A percentile compares a stretch with the other conserved stretches of the same genome.
These are phyloP conservation scores for Syngnathus scovelli DNA, from an alignment of 2,113 vertebrate species.

Conservation along the genomic window DNA sequence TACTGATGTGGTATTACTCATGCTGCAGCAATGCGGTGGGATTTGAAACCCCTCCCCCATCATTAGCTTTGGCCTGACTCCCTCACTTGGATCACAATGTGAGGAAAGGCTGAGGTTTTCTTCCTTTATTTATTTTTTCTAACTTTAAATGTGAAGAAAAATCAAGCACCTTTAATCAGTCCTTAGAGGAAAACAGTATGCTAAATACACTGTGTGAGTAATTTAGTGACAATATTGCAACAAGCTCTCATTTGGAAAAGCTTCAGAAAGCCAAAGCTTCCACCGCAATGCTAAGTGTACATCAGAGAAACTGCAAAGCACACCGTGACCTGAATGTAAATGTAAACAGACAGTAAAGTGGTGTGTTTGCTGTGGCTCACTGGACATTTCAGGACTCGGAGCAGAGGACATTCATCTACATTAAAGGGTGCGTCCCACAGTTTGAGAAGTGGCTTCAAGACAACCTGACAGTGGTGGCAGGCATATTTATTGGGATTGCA, in stretches of 20 bases:
- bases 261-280: background rate
- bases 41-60: conserved; percentile 33
- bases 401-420: conserved; percentile 93
- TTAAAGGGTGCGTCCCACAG: conserved; percentile 97
- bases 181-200: conserved; percentile 18
- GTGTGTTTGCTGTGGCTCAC: conserved; percentile 10
- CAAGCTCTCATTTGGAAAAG: conserved; percentile 17
- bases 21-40: conserved; percentile 49
- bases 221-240: background rate
- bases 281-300: background rate
- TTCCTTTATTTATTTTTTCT: conserved; percentile 26
- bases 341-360: background rate
- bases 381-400: conserved; percentile 82
- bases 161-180: background rate
- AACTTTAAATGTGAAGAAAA: conserved; percentile 29
- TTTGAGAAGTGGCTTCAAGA: conserved; percentile 99
- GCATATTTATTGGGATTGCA: conserved; percentile 97
- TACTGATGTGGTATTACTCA: conserved; percentile 60
- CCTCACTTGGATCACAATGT: conserved; percentile 38
- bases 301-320: background rate
- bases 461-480: conserved; percentile 95
- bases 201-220: conserved; percentile 11
- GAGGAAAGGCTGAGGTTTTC: conserved; percentile 35
- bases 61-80: conserved; percentile 44
- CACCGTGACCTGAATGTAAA: conserved; percentile 1